phyloP scores from a whole-genome alignment of 1,140 invertebrate genomes.

The Atta texana region DNA sequence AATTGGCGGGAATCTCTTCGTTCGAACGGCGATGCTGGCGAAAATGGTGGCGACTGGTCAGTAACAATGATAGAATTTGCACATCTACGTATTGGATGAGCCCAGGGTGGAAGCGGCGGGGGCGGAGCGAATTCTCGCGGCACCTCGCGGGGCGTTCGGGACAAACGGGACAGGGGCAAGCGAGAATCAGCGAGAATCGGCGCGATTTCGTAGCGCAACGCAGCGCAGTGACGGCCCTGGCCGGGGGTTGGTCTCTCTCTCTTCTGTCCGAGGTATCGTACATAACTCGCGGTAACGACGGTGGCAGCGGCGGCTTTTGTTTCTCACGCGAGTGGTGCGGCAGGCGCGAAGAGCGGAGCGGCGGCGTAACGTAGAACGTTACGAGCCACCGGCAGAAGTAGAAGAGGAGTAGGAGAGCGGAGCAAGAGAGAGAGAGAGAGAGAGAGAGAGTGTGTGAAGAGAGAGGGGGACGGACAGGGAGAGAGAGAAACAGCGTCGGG shows the following conservation, averaged over 20 bases:
- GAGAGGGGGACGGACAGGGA: background rate
- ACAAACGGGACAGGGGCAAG: background rate
- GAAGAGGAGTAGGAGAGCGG: conserved; percentile 49
- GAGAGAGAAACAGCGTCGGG: conserved; percentile 34
- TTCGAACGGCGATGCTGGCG: background rate
- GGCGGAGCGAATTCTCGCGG: conserved; percentile 16
- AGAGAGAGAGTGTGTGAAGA: background rate
- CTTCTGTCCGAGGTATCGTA: background rate
- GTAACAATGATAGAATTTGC: background rate
- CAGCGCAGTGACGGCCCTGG: conserved; percentile 28
- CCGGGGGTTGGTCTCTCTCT: conserved; percentile 42
- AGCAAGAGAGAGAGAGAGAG: background rate
- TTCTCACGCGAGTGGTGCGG: conserved; percentile 38
- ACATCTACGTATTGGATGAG: background rate
- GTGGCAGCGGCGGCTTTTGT: conserved; percentile 36
- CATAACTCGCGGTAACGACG: background rate
- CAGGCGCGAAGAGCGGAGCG: conserved; percentile 29
- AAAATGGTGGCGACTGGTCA: background rate
- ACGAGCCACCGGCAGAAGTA: conserved; percentile 32
- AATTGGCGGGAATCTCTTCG: conserved; percentile 1
- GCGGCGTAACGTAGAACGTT: conserved; percentile 26
- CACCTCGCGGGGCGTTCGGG: conserved; percentile 39
- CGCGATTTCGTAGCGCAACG: conserved; percentile 27
- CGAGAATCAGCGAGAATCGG: conserved; percentile 38
- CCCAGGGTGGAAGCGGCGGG: background rate